Conservation (phyloP, 2,113 vertebrate species). For the Urocolius indicus region DNA sequence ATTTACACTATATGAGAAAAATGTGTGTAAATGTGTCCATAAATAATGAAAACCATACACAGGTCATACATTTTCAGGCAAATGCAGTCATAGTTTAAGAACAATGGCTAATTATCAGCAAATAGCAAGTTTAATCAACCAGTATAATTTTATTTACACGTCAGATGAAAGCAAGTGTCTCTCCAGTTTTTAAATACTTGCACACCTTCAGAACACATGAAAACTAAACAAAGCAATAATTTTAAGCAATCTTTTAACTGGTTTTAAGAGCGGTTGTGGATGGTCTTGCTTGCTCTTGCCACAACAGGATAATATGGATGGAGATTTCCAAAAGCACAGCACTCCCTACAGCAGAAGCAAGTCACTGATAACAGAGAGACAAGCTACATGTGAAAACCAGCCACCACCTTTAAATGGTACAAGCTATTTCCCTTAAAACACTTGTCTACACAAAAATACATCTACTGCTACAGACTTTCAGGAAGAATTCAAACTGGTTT, state of each 20-base stretch:
- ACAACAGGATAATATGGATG: not conserved
- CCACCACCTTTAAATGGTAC: not conserved
- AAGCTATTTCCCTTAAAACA: not conserved
- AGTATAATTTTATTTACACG: conserved; percentile 38
- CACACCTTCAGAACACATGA: not conserved
- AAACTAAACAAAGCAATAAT: not conserved
- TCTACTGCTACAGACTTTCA: not conserved
- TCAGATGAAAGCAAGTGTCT: conserved; percentile 12
- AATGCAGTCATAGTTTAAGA: not conserved
- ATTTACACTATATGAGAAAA: not conserved
- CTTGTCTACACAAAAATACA: not conserved
- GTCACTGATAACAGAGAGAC: not conserved
- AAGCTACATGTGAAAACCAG: not conserved
- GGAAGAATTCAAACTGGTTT: not conserved
- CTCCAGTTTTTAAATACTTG: not conserved
- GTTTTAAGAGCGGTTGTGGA: not conserved
- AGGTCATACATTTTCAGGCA: not conserved
- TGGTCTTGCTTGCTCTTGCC: not conserved
- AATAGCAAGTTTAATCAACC: not conserved
- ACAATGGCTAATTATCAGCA: conserved; percentile 8
- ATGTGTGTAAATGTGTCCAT: not conserved
- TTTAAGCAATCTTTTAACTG: not conserved
- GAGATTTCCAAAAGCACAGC: conserved; percentile 2
- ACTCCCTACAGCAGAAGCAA: conserved; percentile 8
- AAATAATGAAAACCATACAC: conserved; percentile 28